Base-by-base conservation (phyloP, 1,140 invertebrate species). In the Conopomorpha cramerella region DNA sequence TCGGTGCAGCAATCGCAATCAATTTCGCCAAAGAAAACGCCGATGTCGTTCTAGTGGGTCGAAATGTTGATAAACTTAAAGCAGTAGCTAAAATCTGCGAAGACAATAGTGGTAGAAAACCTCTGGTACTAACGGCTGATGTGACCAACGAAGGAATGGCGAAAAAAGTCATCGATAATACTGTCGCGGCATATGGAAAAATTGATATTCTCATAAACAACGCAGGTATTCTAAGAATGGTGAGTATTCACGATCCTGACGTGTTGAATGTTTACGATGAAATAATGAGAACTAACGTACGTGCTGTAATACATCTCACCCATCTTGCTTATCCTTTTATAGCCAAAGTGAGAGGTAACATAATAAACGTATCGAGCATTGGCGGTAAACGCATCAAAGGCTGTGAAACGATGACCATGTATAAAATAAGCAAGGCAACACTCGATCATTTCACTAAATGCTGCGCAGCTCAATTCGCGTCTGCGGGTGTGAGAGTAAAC, bases 371-470 rank as follows among this genome's bases (percentile, higher is more conserved):
- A 2, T 93, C 90, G 2, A 93, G 90, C 59, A 86, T 93, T 1
- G 84, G 80, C 54, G 90, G 90, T 12, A 57, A 89, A 4, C 64
- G 90, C 63, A 79, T 89, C 2, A 89, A 88, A 51, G n/a, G n/a
- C n/a, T n/a, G n/a, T n/a, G 79, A 86, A 23, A 81, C 81, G 29
- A 78, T 86, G n/a, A 58, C 89, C 30, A 82, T 89, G 0, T 95
- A 95, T 51, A 87, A 85, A 49, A 85, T 92, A 63, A 91, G 89
- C 15, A 95, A 95, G 76, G 73, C 89, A 18, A 89, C 90, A 2
- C 52, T 95, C 1, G 92, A 95, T 74, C 92, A 95, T 55, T 81
- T 95, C 29, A 94, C 92, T 1, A 79, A 85, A 47, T 91, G 87
- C 46, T 62, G 80, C 8, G 86, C 86, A 6, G 73, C 91, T 43